Evolutionary conservation across 2,113 vertebrate genomes (phyloP).

Genomic region (Macrotus californicus): DNA sequence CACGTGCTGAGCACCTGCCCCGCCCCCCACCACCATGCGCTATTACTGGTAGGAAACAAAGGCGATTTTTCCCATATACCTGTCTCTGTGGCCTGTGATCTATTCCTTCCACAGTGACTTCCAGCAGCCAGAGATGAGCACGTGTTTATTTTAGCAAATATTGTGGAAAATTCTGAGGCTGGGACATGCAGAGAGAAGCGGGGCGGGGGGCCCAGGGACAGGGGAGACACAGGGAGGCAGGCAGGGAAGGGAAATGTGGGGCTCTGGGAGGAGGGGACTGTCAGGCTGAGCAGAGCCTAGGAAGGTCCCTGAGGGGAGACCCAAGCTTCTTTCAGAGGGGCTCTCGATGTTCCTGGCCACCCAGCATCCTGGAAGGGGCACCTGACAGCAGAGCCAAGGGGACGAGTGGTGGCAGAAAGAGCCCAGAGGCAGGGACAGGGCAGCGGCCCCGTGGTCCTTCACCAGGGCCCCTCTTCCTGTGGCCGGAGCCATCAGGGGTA

Average conservation of each 20-base stretch:
- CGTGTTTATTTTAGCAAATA: neutral
- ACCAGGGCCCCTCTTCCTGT: accelerated
- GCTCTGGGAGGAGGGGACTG: accelerated
- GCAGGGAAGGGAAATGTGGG: neutral
- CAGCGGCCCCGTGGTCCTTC: neutral
- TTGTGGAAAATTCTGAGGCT: neutral
- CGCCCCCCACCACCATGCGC: no score
- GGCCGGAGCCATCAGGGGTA: accelerated
- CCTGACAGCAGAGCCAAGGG: neutral
- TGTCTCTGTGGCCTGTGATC: accelerated
- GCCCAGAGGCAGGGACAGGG: accelerated
- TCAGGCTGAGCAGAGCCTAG: neutral
- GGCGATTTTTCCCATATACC: neutral
- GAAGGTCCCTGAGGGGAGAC: neutral
- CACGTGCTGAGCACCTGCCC: neutral
- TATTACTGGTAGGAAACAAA: neutral
- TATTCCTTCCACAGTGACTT: neutral
- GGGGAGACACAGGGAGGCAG: no score
- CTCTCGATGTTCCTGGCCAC: accelerated
- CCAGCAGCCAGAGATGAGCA: no score
- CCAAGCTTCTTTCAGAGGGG: neutral
- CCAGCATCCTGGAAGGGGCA: neutral
- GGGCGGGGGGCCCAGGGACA: accelerated
- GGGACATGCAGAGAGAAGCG: no score
- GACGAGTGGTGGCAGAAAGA: neutral